phyloP scores from a whole-genome alignment of 2,113 vertebrate species.

The Speoplatyrhinus poulsoni region DNA sequence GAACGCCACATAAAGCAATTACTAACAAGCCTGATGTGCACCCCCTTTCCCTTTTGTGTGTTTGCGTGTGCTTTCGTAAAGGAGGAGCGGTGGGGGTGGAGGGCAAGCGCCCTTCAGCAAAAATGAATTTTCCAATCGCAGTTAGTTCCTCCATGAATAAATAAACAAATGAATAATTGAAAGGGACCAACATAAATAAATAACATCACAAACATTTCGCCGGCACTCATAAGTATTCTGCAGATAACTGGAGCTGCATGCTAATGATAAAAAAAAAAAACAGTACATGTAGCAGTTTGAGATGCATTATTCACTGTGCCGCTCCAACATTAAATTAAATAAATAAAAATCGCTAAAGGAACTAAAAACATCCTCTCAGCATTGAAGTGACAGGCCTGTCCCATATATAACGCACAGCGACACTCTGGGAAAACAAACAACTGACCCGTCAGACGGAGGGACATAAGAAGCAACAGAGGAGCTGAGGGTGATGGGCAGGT shows the following conservation, averaged over 20 bases:
- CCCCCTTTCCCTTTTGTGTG: constrained; percentile 39
- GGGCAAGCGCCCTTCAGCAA: constrained; percentile 80
- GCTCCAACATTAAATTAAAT: constrained; percentile 57
- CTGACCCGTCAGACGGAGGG: constrained; percentile 60
- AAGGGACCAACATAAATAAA: constrained; percentile 84
- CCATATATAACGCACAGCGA: constrained; percentile 71
- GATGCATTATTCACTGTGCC: constrained; percentile 73
- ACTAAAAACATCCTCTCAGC: constrained; percentile 63
- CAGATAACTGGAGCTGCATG: constrained; percentile 76
- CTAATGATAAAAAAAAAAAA: constrained; percentile 77
- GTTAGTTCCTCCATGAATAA: constrained; percentile 84
- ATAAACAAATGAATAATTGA: constrained; percentile 88
- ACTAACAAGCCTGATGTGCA: constrained; percentile 73
- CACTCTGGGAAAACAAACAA: constrained; percentile 67
- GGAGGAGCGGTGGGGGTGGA: constrained; percentile 43
- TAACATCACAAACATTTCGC: constrained; percentile 83
- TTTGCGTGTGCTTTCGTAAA: constrained; percentile 1
- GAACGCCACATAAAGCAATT: constrained; percentile 75
- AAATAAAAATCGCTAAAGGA: constrained; percentile 71
- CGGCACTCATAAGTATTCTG: constrained; percentile 78
- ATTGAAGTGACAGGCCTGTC: constrained; percentile 71
- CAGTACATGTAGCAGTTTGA: constrained; percentile 68
- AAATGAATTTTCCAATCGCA: constrained; percentile 84
- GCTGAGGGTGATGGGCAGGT: constrained; percentile 42
- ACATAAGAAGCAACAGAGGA: constrained; percentile 51